Base-by-base conservation (phyloP, 2,113 vertebrate genomes). In the Perca fluviatilis region DNA sequence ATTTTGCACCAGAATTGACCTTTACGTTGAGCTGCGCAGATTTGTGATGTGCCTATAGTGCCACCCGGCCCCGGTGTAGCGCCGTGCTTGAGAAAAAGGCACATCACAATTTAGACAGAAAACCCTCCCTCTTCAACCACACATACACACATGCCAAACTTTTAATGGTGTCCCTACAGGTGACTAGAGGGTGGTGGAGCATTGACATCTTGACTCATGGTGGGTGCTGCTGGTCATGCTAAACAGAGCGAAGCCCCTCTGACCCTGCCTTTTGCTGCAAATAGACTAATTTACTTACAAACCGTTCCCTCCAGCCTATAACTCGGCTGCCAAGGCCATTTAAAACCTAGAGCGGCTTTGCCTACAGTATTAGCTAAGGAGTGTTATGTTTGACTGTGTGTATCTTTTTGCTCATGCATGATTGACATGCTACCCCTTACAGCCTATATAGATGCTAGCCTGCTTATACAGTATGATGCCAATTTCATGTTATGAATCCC, bases 151-250 rank as follows among this genome's bases (percentile, higher is more conserved):
- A 12, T 51, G 12, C 54, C 8, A n/a, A 65, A 74, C 47, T 40
- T 74, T 69, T 43, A 86, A 74, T 66, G 36, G 51, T 49, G 33
- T 81, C 57, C 21, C 69, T 67, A 56, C 53, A 63, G 50, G 79
- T 66, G 74, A 82, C 91, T 76, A 57, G 43, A 81, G 19, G 30
- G 43, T 43, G 87, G 64, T 40, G 80, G 46, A 63, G 66, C 68
- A 66, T 56, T 89, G 90, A 84, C 74, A 88, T 74, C 76, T 83
- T 88, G 79, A 89, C 85, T 89, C 78, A 36, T 66, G 64, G 66
- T 75, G 33, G 60, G 21, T 80, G 72, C 74, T 68, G 79, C 57
- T 19, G 61, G 50, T 79, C 73, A 88, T 88, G 66, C 79, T 86
- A 85, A 90, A 83, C 62, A 91, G 71, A 60, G 43, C 0, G 6